Percentiles rank a stretch among this genome's conserved stretches.
Evolutionary conservation across 2,797 vertebrate species (phyloP).

Genomic region (Spatula versicolor): DNA sequence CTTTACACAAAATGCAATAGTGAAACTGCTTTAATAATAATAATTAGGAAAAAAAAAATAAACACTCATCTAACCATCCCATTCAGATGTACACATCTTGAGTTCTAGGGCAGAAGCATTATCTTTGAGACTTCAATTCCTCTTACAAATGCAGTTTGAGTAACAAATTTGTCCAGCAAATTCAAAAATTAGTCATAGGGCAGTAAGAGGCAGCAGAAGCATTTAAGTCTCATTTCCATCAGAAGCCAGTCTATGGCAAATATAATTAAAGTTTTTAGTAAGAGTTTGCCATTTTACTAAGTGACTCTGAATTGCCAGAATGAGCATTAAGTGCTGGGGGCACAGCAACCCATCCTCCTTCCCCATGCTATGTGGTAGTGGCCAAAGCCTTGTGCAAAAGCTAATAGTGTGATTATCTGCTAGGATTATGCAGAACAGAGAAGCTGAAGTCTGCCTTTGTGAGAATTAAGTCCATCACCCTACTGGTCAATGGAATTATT

Average conservation of each 20-base stretch:
- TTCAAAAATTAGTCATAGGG: background rate
- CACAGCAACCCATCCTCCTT: background rate
- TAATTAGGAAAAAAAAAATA: background rate
- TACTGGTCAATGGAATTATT: background rate
- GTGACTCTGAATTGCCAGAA: background rate
- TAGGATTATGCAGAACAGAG: conserved; percentile 14
- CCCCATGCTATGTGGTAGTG: accelerated
- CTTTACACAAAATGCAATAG: background rate
- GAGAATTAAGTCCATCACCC: background rate
- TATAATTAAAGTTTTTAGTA: conserved; percentile 11
- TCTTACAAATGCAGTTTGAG: background rate
- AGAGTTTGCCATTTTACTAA: background rate
- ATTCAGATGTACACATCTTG: background rate
- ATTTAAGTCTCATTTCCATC: background rate
- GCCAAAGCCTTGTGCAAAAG: conserved; percentile 9
- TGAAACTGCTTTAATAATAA: background rate
- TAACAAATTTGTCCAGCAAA: background rate
- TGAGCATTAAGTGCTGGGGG: background rate
- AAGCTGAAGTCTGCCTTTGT: conserved; percentile 23
- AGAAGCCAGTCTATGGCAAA: conserved; percentile 19
- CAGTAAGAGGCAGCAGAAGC: background rate
- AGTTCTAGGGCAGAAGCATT: background rate
- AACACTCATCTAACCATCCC: background rate
- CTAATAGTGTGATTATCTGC: conserved; percentile 32
- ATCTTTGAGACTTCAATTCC: background rate